Base-by-base conservation (phyloP, 2,113 vertebrate species). In the Istiophorus platypterus region DNA sequence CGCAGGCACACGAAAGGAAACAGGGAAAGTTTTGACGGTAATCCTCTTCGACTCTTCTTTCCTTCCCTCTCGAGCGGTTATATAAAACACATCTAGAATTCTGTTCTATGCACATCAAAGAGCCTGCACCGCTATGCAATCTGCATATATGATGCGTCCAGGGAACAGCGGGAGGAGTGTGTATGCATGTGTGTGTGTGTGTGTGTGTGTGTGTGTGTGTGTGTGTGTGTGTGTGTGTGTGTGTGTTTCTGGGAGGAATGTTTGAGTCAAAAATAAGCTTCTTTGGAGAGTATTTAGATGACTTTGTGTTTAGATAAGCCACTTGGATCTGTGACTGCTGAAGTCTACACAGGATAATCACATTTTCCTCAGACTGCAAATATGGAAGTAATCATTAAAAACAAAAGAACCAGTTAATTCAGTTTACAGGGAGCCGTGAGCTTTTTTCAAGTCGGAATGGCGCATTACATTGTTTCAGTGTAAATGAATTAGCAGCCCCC, bases 11-110 rank as follows among this genome's bases (percentile, higher is more conserved):
- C 88, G 82, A 88, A 87, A 89, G 82, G 77, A 82, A 81, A 86
- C 72, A 66, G 78, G 63, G 67, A 87, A 90, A 88, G 86, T 92
- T 94, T 84, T 77, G 91, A 90, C 76, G 24, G 85, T 91, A 90
- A 91, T 91, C 89, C 88, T 84, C 83, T 76, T 88, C 88, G 88
- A 93, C 88, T 89, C 78, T 76, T 75, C 79, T 56, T 86, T 74
- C 66, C 87, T 71, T 85, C 76, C 85, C 85, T 88, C 89, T 88
- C 39, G 15, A 81, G 86, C 59, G 70, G 85, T 93, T 93, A 91
- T 81, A 88, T 93, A 91, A 93, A 94, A 93, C 90, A 87, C 93
- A 94, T 94, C 89, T 89, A 89, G 70, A 93, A 93, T 93, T 94
- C 91, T 84, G 80, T 86, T 91, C 90, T 74, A 79, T 85, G 85